Base-by-base conservation (phyloP, 2,113 vertebrate species). In the Lampris incognitus region DNA sequence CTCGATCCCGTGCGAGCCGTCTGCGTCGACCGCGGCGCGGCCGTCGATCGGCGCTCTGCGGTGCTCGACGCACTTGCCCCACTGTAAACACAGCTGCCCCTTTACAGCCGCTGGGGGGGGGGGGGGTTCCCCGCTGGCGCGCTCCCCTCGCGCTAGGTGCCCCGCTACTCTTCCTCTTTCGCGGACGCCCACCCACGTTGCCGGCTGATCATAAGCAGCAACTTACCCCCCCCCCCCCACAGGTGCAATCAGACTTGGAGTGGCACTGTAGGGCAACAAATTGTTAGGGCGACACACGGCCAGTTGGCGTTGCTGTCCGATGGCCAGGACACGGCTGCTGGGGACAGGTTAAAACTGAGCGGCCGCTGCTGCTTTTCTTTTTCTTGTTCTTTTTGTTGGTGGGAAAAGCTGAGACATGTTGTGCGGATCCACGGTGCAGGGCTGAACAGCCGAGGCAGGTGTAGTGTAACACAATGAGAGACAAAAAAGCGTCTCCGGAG, bases 241-340 rank as follows among this genome's bases (percentile, higher is more conserved):
- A 36, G 67, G 71, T 69, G 51, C 62, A 38, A 61, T 73, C 9
- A 1, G 56, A 48, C 61, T 72, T 1, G 69, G 4, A 74, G 62
- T 54, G 67, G 66, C 9, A 5, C 62, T 3, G 65, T 61, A 13
- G 75, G 57, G 84, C 62, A 79, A 78, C 76, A 62, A 76, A 70
- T 75, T 66, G 49, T 74, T 57, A 70, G 62, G 72, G 79, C 81
- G 82, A 77, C 24, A 50, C 78, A 69, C 69, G 69, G 84, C 78
- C 78, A 81, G 63, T 85, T 87, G 87, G 87, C 80, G 39, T 75
- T 72, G 66, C 78, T 83, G 72, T 66, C 24, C 24, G 24, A 24
- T 24, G 24, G 24, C 24, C 24, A 24, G 24, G 24, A 24, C 24
- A 24, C 24, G 24, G 24, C 24, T 24, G 24, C 24, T 24, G 24